Evolutionary conservation across 2,888 invertebrate genomes (phyloP), one percentile per base, ranked within the genome.

Genomic region (Sarcophaga carnaria): DNA sequence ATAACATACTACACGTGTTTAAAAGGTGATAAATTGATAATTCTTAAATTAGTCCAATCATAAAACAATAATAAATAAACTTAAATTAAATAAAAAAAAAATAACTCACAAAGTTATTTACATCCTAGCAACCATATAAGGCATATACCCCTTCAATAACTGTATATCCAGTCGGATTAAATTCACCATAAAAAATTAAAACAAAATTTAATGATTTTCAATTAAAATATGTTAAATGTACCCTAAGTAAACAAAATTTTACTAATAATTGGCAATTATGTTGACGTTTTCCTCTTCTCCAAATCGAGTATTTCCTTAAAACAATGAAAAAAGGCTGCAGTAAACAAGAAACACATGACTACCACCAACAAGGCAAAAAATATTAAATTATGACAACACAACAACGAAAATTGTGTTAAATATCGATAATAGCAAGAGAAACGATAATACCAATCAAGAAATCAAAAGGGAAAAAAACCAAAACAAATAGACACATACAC

Each of bases 351-450:
- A 62, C 62, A 54, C 17, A 54, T 12, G 4, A 17, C 17, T 54
- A 17, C 54, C 54, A n/a, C 22, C 11, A 62, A 4, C 2, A 62
- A 22, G n/a, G 22, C 11, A 22, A n/a, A 20, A 20, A 20, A 0
- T 62, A 62, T n/a, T 62, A 62, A 62, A 62, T 20, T 54, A 54
- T 54, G 62, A 62, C n/a, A n/a, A 14, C 17, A 45, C 66, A 69
- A 69, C 14, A 69, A 12, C 12, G 4, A 12, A 54, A 62, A 47
- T 22, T 22, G 12, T 69, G 47, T 37, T 37, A 69, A 20, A 20
- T 20, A 69, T 69, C 69, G 22, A 69, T 69, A 69, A 69, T 22
- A 22, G 4, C n/a, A 17, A 63, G 45, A 49, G 25, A 47, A 47
- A 49, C 25, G 25, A 47, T 47, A 54, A 37, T 37, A 37, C 8